Evolutionary conservation across 1,140 invertebrate genomes (phyloP).

Genomic region (Adelges cooleyi): DNA sequence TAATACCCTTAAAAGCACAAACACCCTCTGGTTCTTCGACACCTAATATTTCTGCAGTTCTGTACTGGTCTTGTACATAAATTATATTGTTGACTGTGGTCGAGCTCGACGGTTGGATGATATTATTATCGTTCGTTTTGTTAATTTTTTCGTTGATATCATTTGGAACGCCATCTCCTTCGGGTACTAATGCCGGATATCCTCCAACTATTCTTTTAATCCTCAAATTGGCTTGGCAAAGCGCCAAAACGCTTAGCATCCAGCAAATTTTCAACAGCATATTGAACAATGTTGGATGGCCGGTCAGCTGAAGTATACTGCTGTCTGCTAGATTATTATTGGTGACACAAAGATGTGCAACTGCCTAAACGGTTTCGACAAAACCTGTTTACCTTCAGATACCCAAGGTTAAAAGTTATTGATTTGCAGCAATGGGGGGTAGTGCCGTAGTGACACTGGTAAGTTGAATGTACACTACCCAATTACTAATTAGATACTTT

Average conservation of each 20-base stretch:
- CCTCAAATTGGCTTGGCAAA: not conserved
- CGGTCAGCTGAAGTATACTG: not conserved
- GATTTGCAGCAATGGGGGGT: not conserved
- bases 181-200: constrained; percentile 28
- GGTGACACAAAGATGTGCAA: not conserved
- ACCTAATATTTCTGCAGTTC: constrained; percentile 31
- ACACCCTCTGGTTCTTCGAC: constrained; percentile 36
- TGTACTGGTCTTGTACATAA: constrained; percentile 29
- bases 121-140: not conserved
- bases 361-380: constrained; percentile 10
- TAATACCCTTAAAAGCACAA: constrained; percentile 54
- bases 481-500: no score
- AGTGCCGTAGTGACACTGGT: not conserved
- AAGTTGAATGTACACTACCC: no score
- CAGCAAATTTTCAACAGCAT: not conserved
- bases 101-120: not conserved
- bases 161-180: not conserved
- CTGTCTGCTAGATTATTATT: not conserved
- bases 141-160: not conserved
- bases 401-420: constrained; percentile 2
- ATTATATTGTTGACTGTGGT: constrained; percentile 9
- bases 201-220: constrained; percentile 32
- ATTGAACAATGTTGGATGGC: not conserved
- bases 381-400: constrained; percentile 19
- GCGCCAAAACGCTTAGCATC: not conserved